phyloP scores from a whole-genome alignment of 2,888 invertebrate genomes.

The Prenolepis imparis region DNA sequence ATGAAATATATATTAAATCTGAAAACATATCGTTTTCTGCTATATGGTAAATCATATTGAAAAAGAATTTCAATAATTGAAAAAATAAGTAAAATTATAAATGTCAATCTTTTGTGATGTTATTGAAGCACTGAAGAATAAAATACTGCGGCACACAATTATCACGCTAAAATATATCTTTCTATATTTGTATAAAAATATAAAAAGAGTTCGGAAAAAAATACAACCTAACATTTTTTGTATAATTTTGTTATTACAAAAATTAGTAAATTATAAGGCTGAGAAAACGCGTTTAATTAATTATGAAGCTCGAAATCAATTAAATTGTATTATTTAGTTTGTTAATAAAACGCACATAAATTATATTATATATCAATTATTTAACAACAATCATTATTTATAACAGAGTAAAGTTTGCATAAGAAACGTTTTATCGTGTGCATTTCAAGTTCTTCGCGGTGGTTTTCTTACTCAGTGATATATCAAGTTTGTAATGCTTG shows the following conservation, averaged over 20 bases:
- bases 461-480: conserved; percentile 37
- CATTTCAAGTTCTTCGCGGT: conserved; percentile 6
- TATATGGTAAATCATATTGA: conserved; percentile 27
- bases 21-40: not conserved
- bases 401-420: not conserved
- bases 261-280: not conserved
- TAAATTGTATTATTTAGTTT: not conserved
- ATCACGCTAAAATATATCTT: not conserved
- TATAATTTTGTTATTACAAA: not conserved
- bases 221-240: not conserved
- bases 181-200: not conserved
- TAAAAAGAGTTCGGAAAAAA: not conserved
- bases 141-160: not conserved
- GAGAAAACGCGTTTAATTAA: too few species aligned
- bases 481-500: conserved; percentile 41
- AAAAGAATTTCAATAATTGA: conserved; percentile 11
- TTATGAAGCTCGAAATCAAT: not conserved
- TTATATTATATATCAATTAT: not conserved
- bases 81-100: not conserved
- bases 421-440: not conserved
- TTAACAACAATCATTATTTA: too few species aligned
- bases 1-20: conserved; percentile 30
- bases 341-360: not conserved
- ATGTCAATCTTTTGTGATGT: not conserved
- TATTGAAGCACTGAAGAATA: not conserved